A percentile compares a stretch with the other conserved stretches of the same genome.
Conservation (phyloP, 2,113 vertebrate genomes). For the Silurus meridionalis region DNA sequence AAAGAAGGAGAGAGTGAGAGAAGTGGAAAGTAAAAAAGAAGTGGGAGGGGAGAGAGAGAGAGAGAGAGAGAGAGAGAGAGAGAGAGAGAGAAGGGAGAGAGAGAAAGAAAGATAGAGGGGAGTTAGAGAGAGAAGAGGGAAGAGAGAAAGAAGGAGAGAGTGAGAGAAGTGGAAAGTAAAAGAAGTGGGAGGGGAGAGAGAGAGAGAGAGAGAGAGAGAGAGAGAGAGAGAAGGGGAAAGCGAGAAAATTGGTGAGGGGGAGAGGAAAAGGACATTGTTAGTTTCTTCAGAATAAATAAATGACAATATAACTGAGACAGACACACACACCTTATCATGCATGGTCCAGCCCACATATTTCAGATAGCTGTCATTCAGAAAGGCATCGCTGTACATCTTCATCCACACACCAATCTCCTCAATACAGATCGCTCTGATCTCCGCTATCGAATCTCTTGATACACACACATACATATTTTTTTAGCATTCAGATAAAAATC, state of each 20-base stretch:
- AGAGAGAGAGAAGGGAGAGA: neutral
- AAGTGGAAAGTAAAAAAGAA: neutral
- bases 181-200: too few species aligned
- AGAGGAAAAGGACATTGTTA: neutral
- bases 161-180: too few species aligned
- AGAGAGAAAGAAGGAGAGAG: too few species aligned
- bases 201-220: conserved; percentile 47
- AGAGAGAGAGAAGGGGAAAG: conserved; percentile 5
- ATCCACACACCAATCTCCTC: conserved; percentile 99
- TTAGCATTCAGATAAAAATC: neutral
- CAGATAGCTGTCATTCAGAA: conserved; percentile 99
- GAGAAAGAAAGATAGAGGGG: neutral
- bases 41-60: too few species aligned
- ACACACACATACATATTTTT: neutral
- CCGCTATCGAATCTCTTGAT: conserved; percentile 92
- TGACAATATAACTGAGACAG: too few species aligned
- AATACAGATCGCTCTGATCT: conserved; percentile 97
- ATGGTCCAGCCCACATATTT: conserved; percentile 99
- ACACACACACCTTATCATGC: conserved; percentile 90
- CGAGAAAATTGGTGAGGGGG: neutral
- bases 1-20: neutral
- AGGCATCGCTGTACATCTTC: conserved; percentile 99
- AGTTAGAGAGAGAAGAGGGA: neutral
- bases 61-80: conserved; percentile 47
- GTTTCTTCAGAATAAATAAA: neutral